A percentile compares a stretch with the other conserved stretches of the same genome.
Evolutionary conservation across 1,140 invertebrate genomes (phyloP).

Genomic region (Drosophila cardini): DNA sequence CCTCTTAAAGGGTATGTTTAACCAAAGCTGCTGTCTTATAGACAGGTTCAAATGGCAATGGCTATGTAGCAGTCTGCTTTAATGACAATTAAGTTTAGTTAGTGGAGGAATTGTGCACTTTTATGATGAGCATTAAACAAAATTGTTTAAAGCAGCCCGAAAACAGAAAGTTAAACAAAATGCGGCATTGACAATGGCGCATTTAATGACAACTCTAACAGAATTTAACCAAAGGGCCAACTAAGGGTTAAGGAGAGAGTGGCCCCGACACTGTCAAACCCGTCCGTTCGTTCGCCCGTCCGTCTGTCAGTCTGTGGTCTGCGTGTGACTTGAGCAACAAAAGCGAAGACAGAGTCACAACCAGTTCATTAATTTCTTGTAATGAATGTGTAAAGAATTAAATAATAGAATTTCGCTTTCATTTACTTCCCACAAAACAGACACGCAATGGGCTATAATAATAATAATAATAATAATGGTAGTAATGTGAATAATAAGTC

Average conservation of each 20-base stretch:
- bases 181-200: conserved; percentile 65
- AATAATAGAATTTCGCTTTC: conserved; percentile 85
- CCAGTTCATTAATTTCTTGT: conserved; percentile 73
- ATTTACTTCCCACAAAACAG: conserved; percentile 73
- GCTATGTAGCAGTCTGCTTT: conserved; percentile 46
- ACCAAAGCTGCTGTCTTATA: background rate
- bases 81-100: conserved; percentile 54
- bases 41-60: conserved; percentile 74
- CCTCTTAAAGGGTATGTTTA: background rate
- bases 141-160: conserved; percentile 60
- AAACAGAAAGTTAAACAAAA: conserved; percentile 69
- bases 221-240: conserved; percentile 70
- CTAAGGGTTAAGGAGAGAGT: conserved; percentile 68
- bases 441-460: conserved; percentile 53
- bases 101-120: conserved; percentile 37
- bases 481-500: background rate
- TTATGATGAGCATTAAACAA: conserved; percentile 66
- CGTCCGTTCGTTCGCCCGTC: conserved; percentile 1
- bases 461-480: conserved; percentile 12
- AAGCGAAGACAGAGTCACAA: conserved; percentile 17
- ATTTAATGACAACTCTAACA: conserved; percentile 66
- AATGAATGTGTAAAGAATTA: conserved; percentile 84
- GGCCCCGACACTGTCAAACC: conserved; percentile 31
- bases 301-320: conserved; percentile 27
- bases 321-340: conserved; percentile 24